Evolutionary conservation across 2,113 vertebrate genomes (phyloP).

Genomic region (Nerophis lumbriciformis): DNA sequence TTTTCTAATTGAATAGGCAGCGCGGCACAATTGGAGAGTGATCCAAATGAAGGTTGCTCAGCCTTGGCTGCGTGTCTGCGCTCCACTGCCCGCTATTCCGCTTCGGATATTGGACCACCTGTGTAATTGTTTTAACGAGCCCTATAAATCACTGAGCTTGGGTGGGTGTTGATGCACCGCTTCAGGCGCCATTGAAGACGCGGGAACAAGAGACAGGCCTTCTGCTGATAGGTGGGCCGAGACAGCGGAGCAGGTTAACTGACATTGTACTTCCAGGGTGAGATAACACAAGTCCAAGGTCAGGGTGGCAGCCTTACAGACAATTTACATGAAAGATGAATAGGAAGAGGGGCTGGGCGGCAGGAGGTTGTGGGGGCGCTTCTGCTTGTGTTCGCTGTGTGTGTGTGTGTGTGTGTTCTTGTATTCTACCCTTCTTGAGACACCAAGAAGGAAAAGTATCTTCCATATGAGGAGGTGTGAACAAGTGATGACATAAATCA

Average conservation of each 20-base stretch:
- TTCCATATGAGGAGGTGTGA: no score
- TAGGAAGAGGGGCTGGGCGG: slow-evolving; percentile 56
- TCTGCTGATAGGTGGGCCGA: slow-evolving; percentile 22
- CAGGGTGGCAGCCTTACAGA: slow-evolving; percentile 59
- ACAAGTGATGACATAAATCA: no score
- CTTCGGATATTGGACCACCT: background rate
- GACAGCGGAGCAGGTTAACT: slow-evolving; percentile 47
- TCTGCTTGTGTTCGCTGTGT: background rate
- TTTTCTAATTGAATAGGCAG: no score
- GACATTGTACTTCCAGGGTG: slow-evolving; percentile 51
- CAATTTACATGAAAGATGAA: slow-evolving; percentile 73
- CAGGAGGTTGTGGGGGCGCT: slow-evolving; percentile 33
- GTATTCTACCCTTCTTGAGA: no score
- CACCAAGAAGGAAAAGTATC: no score
- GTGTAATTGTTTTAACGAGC: background rate
- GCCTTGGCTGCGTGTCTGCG: background rate
- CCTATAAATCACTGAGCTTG: background rate
- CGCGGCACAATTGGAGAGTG: no score
- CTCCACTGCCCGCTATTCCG: background rate
- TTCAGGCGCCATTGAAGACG: background rate
- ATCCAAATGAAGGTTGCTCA: no score
- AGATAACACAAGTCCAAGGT: slow-evolving; percentile 73
- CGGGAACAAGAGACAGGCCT: slow-evolving; percentile 10
- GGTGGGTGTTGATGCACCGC: background rate
- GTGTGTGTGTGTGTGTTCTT: slow-evolving; percentile 8